phyloP scores from a whole-genome alignment of 2,888 invertebrate species.

The Brachyopa scutellaris region DNA sequence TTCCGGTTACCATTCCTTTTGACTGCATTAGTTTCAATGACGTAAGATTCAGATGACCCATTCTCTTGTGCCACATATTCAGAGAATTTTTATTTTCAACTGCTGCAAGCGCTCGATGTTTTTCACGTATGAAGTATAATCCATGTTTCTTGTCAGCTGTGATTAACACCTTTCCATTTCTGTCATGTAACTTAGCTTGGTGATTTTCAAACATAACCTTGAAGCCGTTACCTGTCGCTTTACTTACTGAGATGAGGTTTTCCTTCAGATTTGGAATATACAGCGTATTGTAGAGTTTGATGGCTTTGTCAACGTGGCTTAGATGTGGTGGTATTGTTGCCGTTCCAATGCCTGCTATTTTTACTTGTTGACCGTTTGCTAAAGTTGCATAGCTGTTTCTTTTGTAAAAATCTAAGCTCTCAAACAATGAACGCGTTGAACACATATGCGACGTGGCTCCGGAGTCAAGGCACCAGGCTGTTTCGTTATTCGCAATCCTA shows the following conservation, averaged over 20 bases:
- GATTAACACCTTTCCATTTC: not conserved
- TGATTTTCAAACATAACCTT: slow-evolving; percentile 1
- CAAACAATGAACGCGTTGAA: not conserved
- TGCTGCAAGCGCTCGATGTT: not conserved
- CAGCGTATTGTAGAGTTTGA: slow-evolving; percentile 24
- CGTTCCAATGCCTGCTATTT: not conserved
- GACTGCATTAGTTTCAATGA: slow-evolving; percentile 22
- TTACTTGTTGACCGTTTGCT: not conserved
- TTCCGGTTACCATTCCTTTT: slow-evolving; percentile 26
- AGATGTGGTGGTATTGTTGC: slow-evolving; percentile 12
- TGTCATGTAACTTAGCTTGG: not conserved
- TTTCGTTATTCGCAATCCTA: not conserved
- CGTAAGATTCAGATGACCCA: slow-evolving; percentile 13
- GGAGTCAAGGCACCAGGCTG: slow-evolving; percentile 7
- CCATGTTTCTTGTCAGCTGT: not conserved
- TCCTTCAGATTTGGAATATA: slow-evolving; percentile 22
- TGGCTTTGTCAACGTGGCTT: slow-evolving; percentile 10
- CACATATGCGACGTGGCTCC: slow-evolving; percentile 12
- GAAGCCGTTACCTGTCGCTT: not conserved
- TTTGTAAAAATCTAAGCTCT: not conserved
- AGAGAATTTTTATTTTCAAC: slow-evolving; percentile 8
- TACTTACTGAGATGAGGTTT: slow-evolving; percentile 31
- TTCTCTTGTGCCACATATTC: slow-evolving; percentile 25
- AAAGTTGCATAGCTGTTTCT: not conserved
- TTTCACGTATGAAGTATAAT: not conserved